Percentiles rank a stretch among this genome's conserved stretches.
Conservation (phyloP, 2,888 invertebrate genomes). For the Hanleya hanleyi region DNA sequence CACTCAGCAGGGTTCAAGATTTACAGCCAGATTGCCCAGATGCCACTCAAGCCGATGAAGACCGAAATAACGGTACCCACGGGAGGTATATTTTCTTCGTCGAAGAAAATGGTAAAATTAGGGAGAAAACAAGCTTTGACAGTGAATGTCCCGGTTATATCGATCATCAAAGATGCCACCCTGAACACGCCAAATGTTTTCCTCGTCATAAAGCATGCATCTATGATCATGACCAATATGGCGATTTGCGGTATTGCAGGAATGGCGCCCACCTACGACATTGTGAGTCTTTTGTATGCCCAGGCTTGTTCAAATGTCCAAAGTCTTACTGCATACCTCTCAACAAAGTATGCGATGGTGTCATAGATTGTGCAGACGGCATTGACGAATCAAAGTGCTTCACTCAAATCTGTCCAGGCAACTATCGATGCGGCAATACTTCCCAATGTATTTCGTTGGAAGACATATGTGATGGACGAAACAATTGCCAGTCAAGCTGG, state of each 20-base stretch:
- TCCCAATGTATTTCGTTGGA: not conserved
- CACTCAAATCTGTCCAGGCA: not conserved
- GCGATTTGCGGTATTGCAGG: not conserved
- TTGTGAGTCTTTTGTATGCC: not conserved
- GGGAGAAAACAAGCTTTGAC: not conserved
- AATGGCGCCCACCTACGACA: not conserved
- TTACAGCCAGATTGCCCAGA: not conserved
- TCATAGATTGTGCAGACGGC: not conserved
- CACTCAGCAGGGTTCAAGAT: not conserved
- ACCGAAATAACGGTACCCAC: too few species aligned
- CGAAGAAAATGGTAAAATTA: not conserved
- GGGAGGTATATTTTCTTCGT: too few species aligned
- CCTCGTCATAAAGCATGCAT: not conserved
- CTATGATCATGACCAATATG: not conserved
- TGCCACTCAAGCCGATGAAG: not conserved
- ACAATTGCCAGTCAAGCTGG: not conserved
- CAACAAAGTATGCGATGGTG: not conserved
- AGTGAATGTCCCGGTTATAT: not conserved
- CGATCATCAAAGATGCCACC: not conserved
- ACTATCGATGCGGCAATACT: not conserved
- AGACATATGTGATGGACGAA: not conserved
- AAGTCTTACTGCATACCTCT: constrained; percentile 1
- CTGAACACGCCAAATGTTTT: not conserved
- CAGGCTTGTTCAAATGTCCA: constrained; percentile 7
- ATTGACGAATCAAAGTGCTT: not conserved